phyloP scores from a whole-genome alignment of 2,888 invertebrate species.

The Parnassius mnemosyne region DNA sequence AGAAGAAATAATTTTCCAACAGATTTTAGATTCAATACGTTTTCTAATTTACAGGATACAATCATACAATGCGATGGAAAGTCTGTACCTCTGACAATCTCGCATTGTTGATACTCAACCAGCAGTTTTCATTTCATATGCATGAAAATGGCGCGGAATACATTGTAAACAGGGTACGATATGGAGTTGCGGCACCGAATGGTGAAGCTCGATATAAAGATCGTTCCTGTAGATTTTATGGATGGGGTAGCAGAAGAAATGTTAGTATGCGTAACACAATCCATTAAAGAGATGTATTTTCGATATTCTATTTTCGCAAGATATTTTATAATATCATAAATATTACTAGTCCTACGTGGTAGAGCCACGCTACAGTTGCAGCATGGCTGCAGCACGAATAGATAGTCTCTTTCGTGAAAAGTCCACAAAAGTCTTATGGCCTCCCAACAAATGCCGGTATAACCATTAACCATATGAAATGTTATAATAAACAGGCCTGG shows the following conservation, averaged over 20 bases:
- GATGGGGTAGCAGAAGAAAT: slow-evolving; percentile 43
- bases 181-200: slow-evolving; percentile 41
- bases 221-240: slow-evolving; percentile 49
- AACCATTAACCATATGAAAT: too few species aligned
- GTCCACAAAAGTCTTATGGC: too few species aligned
- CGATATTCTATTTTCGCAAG: too few species aligned
- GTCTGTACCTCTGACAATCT: slow-evolving; percentile 56
- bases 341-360: too few species aligned
- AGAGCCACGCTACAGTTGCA: too few species aligned
- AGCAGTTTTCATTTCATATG: slow-evolving; percentile 53
- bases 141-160: slow-evolving; percentile 49
- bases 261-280: slow-evolving; percentile 6
- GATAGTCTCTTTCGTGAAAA: too few species aligned
- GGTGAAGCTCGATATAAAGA: slow-evolving; percentile 30
- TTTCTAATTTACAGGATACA: slow-evolving; percentile 47
- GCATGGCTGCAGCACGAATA: too few species aligned
- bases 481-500: too few species aligned
- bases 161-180: slow-evolving; percentile 57
- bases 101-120: slow-evolving; percentile 53
- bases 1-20: too few species aligned
- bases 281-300: too few species aligned
- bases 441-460: too few species aligned
- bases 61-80: slow-evolving; percentile 48
- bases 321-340: too few species aligned
- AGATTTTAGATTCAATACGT: neutral